Base-by-base conservation (phyloP, 2,113 vertebrate species). In the Pycnonotus jocosus region DNA sequence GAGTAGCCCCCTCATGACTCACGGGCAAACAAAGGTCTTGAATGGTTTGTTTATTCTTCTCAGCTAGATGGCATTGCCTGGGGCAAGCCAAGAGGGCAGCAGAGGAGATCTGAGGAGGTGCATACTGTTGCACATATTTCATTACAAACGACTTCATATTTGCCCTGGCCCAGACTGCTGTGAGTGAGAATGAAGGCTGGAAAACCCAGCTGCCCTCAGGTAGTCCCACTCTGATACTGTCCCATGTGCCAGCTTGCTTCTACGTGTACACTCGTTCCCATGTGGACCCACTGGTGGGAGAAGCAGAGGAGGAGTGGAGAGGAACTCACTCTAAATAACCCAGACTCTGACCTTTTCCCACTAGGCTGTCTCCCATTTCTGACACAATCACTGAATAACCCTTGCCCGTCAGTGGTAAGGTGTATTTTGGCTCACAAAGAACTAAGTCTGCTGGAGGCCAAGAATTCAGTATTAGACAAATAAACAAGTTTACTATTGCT, bases 1-100 rank as follows among this genome's bases (percentile, higher is more conserved):
- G 97, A 96, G 95, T 90, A 96, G 90, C 90, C 95, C 97, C 94
- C 96, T 92, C 73, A 64, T 98, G 98, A 98, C 97, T 98, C 97
- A 97, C 44, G 4, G 78, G 81, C 90, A 97, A 95, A 97, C 96
- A 98, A 98, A 96, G 95, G 79, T 85, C 90, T 85, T 96, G 82
- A 97, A 96, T 91, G 72, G 95, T 79, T 96, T 97, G 93, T 97
- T 98, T 97, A 96, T 97, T 96, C 93, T 96, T 96, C 94, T 86
- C 94, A 95, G 68, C 73, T 96, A 58, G 85, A 81, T 86, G 92
- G 90, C 71, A 73, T 58, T 92, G 96, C 96, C 92, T 6, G 27
- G 88, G 91, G 96, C 86, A 93, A 6, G 2, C 88, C 72, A 77
- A 91, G 83, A 15, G 73, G 85, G 88, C 58, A 93, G 88, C 95